Evolutionary conservation across 1,140 invertebrate species (phyloP).

Genomic region (Cotesia glomerata): DNA sequence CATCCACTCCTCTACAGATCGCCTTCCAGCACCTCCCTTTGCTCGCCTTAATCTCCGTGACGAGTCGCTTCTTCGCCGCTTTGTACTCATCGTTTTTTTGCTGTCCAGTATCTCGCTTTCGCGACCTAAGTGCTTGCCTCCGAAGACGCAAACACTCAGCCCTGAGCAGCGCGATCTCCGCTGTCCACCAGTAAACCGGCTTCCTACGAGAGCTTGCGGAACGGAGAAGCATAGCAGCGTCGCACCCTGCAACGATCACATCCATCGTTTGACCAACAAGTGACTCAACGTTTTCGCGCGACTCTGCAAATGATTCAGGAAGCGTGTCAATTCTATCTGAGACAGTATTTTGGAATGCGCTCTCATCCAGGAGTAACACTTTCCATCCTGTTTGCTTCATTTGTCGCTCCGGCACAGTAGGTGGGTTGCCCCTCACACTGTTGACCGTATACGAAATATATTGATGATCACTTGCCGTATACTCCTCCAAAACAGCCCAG

Average conservation of each 20-base stretch:
- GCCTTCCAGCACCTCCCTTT: conserved; percentile 35
- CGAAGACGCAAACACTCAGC: conserved; percentile 32
- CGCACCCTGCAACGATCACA: not conserved
- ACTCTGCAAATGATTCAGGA: not conserved
- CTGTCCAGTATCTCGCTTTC: not conserved
- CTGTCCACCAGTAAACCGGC: conserved; percentile 46
- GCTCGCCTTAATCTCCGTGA: conserved; percentile 26
- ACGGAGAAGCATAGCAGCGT: not conserved
- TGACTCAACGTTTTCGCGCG: not conserved
- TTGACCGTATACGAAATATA: not conserved
- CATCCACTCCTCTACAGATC: conserved; percentile 34
- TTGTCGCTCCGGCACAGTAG: not conserved
- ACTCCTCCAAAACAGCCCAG: too few species aligned
- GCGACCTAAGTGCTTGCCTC: not conserved
- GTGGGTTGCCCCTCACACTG: not conserved
- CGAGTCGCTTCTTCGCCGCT: conserved; percentile 25
- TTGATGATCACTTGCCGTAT: too few species aligned
- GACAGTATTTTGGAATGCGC: conserved; percentile 23
- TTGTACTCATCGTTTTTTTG: conserved; percentile 12
- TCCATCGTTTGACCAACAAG: not conserved
- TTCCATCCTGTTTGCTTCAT: not conserved
- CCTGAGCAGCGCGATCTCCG: conserved; percentile 40
- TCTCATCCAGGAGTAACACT: not conserved
- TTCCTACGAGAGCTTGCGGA: not conserved
- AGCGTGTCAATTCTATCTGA: not conserved